These are phyloP conservation scores for Coecobrya sp. DNA, from an alignment of 2,888 invertebrate species.

Conservation along the genomic window DNA sequence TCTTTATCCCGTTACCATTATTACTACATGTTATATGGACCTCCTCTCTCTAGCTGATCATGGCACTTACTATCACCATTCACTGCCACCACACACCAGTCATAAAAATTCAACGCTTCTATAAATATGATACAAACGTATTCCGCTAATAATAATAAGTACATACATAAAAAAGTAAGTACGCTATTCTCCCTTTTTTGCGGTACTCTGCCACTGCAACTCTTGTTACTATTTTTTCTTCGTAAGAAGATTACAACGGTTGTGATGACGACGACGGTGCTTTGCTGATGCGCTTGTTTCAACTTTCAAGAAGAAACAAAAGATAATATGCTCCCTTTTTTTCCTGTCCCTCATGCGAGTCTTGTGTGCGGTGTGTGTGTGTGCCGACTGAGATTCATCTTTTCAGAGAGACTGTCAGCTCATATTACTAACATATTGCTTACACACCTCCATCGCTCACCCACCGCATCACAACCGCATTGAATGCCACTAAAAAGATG, in stretches of 20 bases:
- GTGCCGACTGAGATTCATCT: constrained; percentile 63
- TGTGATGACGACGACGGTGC: not conserved
- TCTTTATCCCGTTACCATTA: constrained; percentile 81
- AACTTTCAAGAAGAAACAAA: constrained; percentile 49
- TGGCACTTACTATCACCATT: not conserved
- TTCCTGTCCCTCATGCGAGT: not conserved
- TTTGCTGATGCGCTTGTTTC: constrained; percentile 22
- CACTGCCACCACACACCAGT: not conserved
- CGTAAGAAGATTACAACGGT: not conserved
- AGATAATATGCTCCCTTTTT: constrained; percentile 36
- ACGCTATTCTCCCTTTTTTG: constrained; percentile 2
- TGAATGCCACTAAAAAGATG: constrained; percentile 52
- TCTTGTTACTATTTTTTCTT: constrained; percentile 18
- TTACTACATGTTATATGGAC: not conserved
- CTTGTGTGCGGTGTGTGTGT: not conserved
- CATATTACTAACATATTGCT: constrained; percentile 80
- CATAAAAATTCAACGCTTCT: not conserved
- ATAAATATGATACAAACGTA: not conserved
- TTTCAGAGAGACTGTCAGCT: constrained; percentile 80
- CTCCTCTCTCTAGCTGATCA: not conserved
- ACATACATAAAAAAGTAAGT: constrained; percentile 2
- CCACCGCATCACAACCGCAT: constrained; percentile 31
- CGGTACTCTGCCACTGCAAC: not conserved
- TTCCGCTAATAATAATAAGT: constrained; percentile 19
- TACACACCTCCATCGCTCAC: constrained; percentile 60